These are phyloP conservation scores for Champsocephalus esox DNA, from an alignment of 2,797 vertebrate species.

Conservation along the genomic window DNA sequence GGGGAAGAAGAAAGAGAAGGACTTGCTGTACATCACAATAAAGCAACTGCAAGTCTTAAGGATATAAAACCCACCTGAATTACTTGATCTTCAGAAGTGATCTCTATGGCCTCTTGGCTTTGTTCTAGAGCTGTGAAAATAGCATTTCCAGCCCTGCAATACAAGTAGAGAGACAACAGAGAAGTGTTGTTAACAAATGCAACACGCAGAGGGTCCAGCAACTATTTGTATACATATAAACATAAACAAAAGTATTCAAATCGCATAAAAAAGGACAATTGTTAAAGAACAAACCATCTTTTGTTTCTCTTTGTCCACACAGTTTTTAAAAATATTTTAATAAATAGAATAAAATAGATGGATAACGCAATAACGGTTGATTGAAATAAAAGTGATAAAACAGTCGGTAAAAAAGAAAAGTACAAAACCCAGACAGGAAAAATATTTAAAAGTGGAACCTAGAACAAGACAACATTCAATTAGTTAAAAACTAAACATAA, in stretches of 20 bases:
- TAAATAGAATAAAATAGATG: too few relatives aligned
- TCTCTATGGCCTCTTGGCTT: slow-evolving; percentile 98
- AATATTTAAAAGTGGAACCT: too few relatives aligned
- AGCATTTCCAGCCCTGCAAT: slow-evolving; percentile 92
- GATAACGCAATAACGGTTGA: too few relatives aligned
- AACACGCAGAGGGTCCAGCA: not conserved
- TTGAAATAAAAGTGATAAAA: too few relatives aligned
- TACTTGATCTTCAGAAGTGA: slow-evolving; percentile 96
- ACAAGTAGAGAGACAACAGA: slow-evolving; percentile 45
- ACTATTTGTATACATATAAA: not conserved
- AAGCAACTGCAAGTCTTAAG: slow-evolving; percentile 6
- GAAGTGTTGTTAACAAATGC: slow-evolving; percentile 29
- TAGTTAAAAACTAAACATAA: too few relatives aligned
- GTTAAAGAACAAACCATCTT: not conserved
- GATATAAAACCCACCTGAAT: slow-evolving; percentile 89
- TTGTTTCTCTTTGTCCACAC: too few relatives aligned
- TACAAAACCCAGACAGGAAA: too few relatives aligned
- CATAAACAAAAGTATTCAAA: not conserved
- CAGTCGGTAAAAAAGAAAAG: too few relatives aligned
- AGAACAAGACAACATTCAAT: too few relatives aligned
- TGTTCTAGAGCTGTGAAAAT: slow-evolving; percentile 97
- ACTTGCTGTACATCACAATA: not conserved
- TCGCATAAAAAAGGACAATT: not conserved
- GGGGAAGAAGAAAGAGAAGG: not conserved
- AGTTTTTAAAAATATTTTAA: too few relatives aligned